phyloP scores from a whole-genome alignment of 2,113 vertebrate genomes.

The Passer domesticus region DNA sequence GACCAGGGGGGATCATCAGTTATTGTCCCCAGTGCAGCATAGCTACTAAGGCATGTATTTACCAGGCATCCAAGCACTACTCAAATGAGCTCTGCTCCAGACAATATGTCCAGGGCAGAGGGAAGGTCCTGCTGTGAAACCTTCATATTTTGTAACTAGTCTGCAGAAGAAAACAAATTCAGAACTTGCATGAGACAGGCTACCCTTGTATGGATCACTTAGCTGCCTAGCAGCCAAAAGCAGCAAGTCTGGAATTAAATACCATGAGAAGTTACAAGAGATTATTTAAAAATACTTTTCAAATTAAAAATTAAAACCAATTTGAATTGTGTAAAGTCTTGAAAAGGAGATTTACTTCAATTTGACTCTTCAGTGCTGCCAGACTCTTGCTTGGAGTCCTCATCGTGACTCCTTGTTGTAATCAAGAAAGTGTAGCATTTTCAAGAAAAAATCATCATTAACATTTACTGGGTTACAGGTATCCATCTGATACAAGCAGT shows the following conservation, averaged over 20 bases:
- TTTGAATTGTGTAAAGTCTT: not conserved
- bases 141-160: not conserved
- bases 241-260: not conserved
- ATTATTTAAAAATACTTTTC: not conserved
- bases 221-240: not conserved
- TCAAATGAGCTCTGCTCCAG: not conserved
- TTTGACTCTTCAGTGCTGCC: not conserved
- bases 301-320: not conserved
- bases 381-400: not conserved
- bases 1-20: not conserved
- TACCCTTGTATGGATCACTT: not conserved
- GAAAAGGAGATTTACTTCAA: not conserved
- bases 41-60: not conserved
- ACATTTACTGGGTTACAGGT: not conserved
- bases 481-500: not conserved
- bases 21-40: fast-evolving
- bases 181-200: not conserved
- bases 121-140: not conserved
- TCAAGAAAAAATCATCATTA: fast-evolving
- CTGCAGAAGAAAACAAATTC: not conserved
- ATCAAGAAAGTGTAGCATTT: not conserved
- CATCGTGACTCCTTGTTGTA: not conserved
- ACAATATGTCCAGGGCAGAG: not conserved
- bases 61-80: not conserved
- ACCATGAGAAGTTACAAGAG: not conserved